Evolutionary conservation across 2,113 vertebrate species (phyloP).

Genomic region (Archocentrus centrarchus): DNA sequence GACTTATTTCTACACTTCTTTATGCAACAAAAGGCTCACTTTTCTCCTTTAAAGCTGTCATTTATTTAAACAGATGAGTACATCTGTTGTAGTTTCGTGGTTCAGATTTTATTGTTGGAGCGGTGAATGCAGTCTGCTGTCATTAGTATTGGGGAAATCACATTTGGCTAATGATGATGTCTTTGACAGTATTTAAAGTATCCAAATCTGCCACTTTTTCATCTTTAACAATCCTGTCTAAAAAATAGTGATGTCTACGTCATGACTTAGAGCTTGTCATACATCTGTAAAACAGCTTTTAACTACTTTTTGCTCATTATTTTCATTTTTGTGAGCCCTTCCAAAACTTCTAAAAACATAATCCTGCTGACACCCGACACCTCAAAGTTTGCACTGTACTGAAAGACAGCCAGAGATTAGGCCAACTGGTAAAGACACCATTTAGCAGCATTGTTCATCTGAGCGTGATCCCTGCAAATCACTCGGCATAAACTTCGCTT

Average conservation of each 20-base stretch:
- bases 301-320: conserved; percentile 18
- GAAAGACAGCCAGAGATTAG: conserved; percentile 54
- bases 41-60: neutral
- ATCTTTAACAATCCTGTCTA: too few relatives aligned
- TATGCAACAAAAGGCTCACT: neutral
- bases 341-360: conserved; percentile 34
- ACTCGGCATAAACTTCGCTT: neutral
- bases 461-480: conserved; percentile 54
- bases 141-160: conserved; percentile 31
- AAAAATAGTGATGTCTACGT: conserved; percentile 1
- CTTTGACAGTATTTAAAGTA: neutral
- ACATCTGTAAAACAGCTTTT: conserved; percentile 43
- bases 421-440: conserved; percentile 55
- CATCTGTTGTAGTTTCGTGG: conserved; percentile 32
- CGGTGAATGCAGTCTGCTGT: conserved; percentile 39
- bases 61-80: neutral
- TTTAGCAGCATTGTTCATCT: conserved; percentile 54
- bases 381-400: conserved; percentile 54
- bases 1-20: neutral
- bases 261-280: conserved; percentile 34
- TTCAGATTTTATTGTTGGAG: conserved; percentile 37
- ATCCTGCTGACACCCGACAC: conserved; percentile 37
- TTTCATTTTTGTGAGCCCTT: conserved; percentile 26
- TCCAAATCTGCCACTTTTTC: conserved; percentile 21
- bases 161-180: conserved; percentile 28